Conservation (phyloP, 1,140 invertebrate genomes). For the Lethocerus indicus region DNA sequence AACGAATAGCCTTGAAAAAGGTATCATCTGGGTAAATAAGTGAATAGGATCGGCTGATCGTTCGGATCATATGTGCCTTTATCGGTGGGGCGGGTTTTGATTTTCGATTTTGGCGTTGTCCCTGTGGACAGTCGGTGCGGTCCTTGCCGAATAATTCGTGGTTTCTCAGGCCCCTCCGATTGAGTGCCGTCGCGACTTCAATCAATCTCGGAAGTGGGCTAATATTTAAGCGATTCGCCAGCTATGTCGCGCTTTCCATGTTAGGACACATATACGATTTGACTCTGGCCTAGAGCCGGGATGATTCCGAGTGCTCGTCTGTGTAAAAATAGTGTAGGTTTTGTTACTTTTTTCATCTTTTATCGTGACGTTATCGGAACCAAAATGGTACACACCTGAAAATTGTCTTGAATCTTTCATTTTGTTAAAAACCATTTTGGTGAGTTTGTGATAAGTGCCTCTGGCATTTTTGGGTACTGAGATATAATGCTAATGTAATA, state of each 20-base stretch:
- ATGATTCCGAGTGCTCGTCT: too few relatives aligned
- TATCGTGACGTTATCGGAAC: too few relatives aligned
- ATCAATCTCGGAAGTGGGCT: not conserved
- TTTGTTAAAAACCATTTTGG: too few relatives aligned
- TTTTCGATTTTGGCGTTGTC: not conserved
- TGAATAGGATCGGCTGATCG: constrained; percentile 16
- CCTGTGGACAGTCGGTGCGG: not conserved
- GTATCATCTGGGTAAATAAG: constrained; percentile 17
- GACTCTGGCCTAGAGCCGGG: too few relatives aligned
- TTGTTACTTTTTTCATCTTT: too few relatives aligned
- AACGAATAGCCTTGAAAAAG: constrained; percentile 16
- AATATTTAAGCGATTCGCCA: not conserved
- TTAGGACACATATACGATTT: too few relatives aligned
- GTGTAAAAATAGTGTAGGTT: too few relatives aligned
- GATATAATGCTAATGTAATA: too few relatives aligned
- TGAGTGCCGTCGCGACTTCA: not conserved
- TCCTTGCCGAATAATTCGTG: not conserved
- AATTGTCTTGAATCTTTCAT: too few relatives aligned
- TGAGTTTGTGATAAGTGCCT: too few relatives aligned
- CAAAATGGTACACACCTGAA: too few relatives aligned
- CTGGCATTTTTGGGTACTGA: too few relatives aligned
- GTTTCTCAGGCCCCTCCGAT: not conserved
- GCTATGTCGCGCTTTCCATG: not conserved
- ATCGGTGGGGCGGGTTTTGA: constrained; percentile 4
- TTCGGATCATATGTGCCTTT: constrained; percentile 15